Base-by-base conservation (phyloP, 2,888 invertebrate genomes). In the Itoplectis maculator region DNA sequence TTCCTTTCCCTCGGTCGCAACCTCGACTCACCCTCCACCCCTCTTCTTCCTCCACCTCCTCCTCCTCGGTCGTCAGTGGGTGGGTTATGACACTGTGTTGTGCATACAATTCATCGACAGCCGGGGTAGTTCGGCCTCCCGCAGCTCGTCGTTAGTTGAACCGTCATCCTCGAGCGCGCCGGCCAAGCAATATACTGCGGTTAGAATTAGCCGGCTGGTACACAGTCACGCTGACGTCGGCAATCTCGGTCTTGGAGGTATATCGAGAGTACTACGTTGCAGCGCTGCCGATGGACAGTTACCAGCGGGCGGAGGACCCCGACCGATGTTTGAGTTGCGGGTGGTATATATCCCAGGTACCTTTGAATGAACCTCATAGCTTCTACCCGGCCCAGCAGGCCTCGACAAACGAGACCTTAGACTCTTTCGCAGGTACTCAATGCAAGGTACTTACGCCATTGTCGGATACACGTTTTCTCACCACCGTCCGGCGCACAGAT, bases 191-290 rank as follows among this genome's bases (percentile, higher is more conserved):
- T 51, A 63, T 61, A 49, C 66, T 78, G 78, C 61, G 63, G 70
- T 70, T 65, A 63, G 78, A 70, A 78, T 78, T 70, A 78, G 70
- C 78, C 70, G 78, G 69, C 78, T 70, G 78, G 78, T 51, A 40
- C 45, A 73, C 63, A 78, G 75, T 74, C 73, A 66, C 29, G 69
- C 69, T 61, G 69, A 77, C 77, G 69, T 63, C 51, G 69, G 69
- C 73, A 49, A 63, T 74, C 63, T 51, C 61, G 5, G 63, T 73
- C 37, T 63, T 42, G 51, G 42, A 20, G 45, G 29, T 20, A 40
- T 65, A 75, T 75, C 61, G 49, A 61, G 61, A 63, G 63, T 47
- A 37, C 75, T 29, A 5, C 29, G n/a, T 13, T 59, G 51, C 73
- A 29, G 20, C 18, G 11, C 20, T 15, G 23, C 45, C 59, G 11